Evolutionary conservation across 2,113 vertebrate genomes (phyloP), one percentile per base, ranked within the genome.

Genomic region (Ascaphus truei): DNA sequence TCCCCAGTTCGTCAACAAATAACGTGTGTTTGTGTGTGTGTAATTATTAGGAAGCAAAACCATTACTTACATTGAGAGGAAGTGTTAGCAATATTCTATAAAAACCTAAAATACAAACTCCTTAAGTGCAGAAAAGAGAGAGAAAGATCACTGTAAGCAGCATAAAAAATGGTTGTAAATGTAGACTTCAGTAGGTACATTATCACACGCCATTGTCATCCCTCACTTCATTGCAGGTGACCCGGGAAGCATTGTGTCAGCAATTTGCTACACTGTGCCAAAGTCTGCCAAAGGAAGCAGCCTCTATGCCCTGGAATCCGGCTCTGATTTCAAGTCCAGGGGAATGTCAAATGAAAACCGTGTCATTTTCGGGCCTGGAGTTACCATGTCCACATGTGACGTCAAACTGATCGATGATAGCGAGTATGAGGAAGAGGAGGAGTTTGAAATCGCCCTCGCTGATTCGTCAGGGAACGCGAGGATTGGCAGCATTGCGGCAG

Each of bases 371-470:
- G 92, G 93, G 0, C 93, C 95, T 0, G 94, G 95, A 1, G 81
- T 98, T 75, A 92, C 88, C 67, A 66, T 81, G 89, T 81, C 79
- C 4, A 94, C 94, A 1, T 99, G 97, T 7, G 94, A 98, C 0
- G 69, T 99, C 3, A 85, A 72, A 71, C 82, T 99, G 61, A 84
- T 99, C 0, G 96, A 99, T 13, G 96, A 99, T 88, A 98, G 95
- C 0, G 96, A 98, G 48, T 98, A 96, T 1, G 97, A 99, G 72
- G 91, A 92, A 16, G 94, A 97, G 0, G 97, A 99, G 76, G 96
- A 97, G 73, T 98, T 99, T 9, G 89, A 96, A 84, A 83, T 99
- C 36, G 88, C 84, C 3, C 79, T 99, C 79, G 86, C 93, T 0
- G 92, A 93, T 1, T 73, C 92, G 37, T 99, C 97, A 0, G 84